Conservation (phyloP, 2,113 vertebrate genomes). For the Plecotus auritus region DNA sequence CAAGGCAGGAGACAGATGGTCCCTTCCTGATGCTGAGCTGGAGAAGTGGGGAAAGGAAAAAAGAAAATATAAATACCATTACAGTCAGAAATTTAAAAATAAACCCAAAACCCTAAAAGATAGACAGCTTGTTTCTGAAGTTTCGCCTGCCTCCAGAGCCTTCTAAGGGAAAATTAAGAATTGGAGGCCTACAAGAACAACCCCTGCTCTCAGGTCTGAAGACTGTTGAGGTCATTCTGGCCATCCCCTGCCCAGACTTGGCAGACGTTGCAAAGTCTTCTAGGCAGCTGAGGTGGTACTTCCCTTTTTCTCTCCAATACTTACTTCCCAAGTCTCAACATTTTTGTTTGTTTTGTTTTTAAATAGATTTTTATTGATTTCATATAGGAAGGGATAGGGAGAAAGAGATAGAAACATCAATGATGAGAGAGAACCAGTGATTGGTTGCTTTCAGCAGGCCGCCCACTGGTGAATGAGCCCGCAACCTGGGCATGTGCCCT, state of each 20-base stretch:
- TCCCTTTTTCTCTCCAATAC: not conserved
- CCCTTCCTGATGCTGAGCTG: constrained; percentile 40
- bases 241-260: not conserved
- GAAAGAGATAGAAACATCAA: too few species aligned
- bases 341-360: too few species aligned
- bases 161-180: not conserved
- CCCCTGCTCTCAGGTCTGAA: not conserved
- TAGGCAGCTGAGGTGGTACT: not conserved
- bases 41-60: constrained; percentile 61
- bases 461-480: too few species aligned
- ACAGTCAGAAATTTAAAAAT: constrained; percentile 70
- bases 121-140: constrained; percentile 62
- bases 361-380: too few species aligned
- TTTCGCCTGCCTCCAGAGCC: not conserved
- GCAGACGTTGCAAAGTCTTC: not conserved
- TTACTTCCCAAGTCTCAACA: not conserved
- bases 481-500: too few species aligned
- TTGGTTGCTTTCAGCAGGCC: too few species aligned
- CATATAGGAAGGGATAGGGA: too few species aligned
- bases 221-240: not conserved
- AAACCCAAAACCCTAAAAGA: constrained; percentile 61
- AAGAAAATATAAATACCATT: constrained; percentile 64
- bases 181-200: not conserved
- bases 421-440: too few species aligned
- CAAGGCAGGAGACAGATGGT: constrained; percentile 68